Percentiles rank a stretch among this genome's conserved stretches.
Conservation (phyloP, 2,888 invertebrate genomes). For the Sphinx pinastri region DNA sequence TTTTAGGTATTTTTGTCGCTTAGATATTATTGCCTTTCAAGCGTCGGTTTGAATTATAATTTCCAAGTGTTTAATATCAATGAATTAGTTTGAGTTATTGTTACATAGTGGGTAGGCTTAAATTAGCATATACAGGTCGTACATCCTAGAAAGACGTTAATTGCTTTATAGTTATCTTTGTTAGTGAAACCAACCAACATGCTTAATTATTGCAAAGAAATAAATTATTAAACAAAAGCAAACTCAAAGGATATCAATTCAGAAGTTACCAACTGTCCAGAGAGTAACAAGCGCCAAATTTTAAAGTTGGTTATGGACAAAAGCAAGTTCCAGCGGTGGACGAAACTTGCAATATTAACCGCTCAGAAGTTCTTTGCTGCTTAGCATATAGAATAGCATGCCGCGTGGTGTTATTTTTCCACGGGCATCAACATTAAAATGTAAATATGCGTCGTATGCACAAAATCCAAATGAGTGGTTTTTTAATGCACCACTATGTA, state of each 20-base stretch:
- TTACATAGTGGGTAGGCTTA: no score
- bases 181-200: no score
- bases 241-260: slow-evolving; percentile 3
- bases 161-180: no score
- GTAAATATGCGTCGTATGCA: slow-evolving; percentile 48
- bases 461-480: slow-evolving; percentile 16
- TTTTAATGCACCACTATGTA: slow-evolving; percentile 22
- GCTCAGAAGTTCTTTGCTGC: slow-evolving; percentile 53
- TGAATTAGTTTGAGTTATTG: no score
- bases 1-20: no score
- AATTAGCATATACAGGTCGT: no score
- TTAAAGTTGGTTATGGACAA: slow-evolving; percentile 36
- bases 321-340: slow-evolving; percentile 43
- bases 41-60: no score
- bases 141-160: no score
- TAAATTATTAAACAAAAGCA: slow-evolving; percentile 7
- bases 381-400: slow-evolving; percentile 66
- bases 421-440: slow-evolving; percentile 61
- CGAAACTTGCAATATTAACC: slow-evolving; percentile 58
- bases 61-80: no score
- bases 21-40: no score
- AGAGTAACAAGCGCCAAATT: slow-evolving; percentile 41
- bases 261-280: slow-evolving; percentile 24
- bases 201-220: neutral
- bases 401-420: slow-evolving; percentile 60